These are phyloP conservation scores for Microtus pennsylvanicus DNA, from an alignment of 2,113 vertebrate genomes.

Conservation along the genomic window DNA sequence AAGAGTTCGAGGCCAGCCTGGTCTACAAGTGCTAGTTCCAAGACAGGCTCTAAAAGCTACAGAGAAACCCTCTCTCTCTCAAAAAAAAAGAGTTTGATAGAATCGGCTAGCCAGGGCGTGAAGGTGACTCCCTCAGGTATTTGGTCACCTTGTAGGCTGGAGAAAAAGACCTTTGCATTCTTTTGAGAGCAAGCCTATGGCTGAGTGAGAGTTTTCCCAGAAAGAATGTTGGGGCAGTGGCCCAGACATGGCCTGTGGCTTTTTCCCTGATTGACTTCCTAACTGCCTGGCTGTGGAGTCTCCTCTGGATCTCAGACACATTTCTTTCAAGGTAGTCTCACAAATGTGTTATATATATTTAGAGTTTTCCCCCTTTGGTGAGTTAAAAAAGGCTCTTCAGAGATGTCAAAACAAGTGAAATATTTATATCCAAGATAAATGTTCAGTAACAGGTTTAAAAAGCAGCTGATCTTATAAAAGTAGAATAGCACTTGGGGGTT, in stretches of 20 bases:
- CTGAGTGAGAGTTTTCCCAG: neutral
- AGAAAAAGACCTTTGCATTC: neutral
- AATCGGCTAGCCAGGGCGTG: neutral
- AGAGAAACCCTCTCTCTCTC: too few relatives aligned
- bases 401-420: slow-evolving; percentile 79
- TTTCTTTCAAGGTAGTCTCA: slow-evolving; percentile 73
- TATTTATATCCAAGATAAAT: slow-evolving; percentile 75
- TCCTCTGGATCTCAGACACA: slow-evolving; percentile 30
- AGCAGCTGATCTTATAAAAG: slow-evolving; percentile 65
- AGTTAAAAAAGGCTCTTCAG: slow-evolving; percentile 70
- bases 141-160: neutral
- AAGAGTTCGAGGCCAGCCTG: too few relatives aligned
- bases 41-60: too few relatives aligned
- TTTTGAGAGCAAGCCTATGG: neutral
- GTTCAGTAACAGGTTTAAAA: slow-evolving; percentile 73
- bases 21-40: too few relatives aligned
- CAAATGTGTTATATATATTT: slow-evolving; percentile 74
- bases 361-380: slow-evolving; percentile 64
- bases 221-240: neutral
- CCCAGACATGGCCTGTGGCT: neutral
- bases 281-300: neutral
- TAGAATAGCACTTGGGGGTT: slow-evolving; percentile 63
- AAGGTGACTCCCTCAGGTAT: neutral
- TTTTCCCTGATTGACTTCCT: neutral
- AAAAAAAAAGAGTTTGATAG: slow-evolving; percentile 6